A percentile compares a stretch with the other conserved stretches of the same genome.
These are phyloP conservation scores for Tachycineta bicolor DNA, from an alignment of 2,113 vertebrate species.

Conservation along the genomic window DNA sequence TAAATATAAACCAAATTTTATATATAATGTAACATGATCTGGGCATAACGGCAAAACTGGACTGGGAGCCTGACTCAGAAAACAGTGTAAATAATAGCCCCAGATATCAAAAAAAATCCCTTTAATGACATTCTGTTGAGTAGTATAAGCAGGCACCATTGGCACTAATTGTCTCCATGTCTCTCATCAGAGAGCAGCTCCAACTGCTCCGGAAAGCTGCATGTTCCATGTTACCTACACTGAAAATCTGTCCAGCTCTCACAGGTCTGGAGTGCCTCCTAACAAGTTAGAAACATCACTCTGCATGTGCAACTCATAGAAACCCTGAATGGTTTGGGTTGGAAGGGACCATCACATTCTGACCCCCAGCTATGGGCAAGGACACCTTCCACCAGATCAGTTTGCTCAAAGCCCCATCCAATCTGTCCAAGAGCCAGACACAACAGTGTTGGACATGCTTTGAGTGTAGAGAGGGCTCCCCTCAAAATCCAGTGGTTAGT, in stretches of 20 bases:
- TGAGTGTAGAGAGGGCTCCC: background rate
- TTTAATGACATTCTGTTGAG: background rate
- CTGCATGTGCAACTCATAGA: background rate
- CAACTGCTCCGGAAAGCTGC: background rate
- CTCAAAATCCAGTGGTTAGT: background rate
- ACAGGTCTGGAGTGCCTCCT: background rate
- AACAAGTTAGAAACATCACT: background rate
- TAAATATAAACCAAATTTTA: background rate
- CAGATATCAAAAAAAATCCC: background rate
- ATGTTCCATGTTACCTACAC: accelerated
- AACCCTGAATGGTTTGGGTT: background rate
- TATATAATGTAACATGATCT: background rate
- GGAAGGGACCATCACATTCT: background rate
- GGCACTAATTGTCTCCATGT: background rate
- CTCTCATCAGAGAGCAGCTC: background rate
- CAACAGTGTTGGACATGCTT: background rate
- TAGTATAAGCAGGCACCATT: background rate
- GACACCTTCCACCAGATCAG: background rate
- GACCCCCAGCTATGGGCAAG: background rate
- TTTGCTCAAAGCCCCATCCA: background rate
- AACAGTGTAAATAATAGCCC: background rate
- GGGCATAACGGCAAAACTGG: background rate
- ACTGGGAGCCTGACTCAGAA: background rate
- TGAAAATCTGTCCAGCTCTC: background rate
- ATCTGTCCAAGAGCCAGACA: background rate